A percentile compares a stretch with the other conserved stretches of the same genome.
These are phyloP conservation scores for Galeopterus variegatus DNA, from an alignment of 2,113 vertebrate genomes.

Conservation along the genomic window DNA sequence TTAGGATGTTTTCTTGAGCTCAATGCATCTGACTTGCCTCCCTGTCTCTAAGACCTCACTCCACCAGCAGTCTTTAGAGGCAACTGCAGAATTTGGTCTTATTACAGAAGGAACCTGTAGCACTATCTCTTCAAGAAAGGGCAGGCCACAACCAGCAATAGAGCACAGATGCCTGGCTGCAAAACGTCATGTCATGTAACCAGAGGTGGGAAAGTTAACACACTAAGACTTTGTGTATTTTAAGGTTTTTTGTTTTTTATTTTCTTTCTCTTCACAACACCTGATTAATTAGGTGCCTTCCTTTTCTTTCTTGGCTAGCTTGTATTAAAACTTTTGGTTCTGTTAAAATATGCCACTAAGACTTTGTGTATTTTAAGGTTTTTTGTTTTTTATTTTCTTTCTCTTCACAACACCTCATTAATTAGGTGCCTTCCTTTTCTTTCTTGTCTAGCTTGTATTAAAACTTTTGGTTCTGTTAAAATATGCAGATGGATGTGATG, in stretches of 20 bases:
- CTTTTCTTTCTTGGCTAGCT: background rate
- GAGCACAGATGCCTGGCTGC: accelerated
- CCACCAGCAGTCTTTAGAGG: background rate
- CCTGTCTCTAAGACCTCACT: background rate
- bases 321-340: background rate
- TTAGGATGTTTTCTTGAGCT: background rate
- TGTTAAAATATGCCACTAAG: background rate
- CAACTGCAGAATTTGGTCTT: background rate
- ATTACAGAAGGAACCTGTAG: background rate
- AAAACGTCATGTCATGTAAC: background rate
- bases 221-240: background rate
- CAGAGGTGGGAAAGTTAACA: background rate
- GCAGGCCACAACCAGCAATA: accelerated
- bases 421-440: background rate
- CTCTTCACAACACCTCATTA: background rate
- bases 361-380: background rate
- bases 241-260: background rate
- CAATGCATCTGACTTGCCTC: background rate
- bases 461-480: background rate
- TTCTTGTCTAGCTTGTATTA: background rate
- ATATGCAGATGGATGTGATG: background rate
- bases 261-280: background rate
- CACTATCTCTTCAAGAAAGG: accelerated
- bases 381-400: background rate
- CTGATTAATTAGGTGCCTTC: background rate